Conservation (phyloP, 2,113 vertebrate species). For the Seriola rivoliana region DNA sequence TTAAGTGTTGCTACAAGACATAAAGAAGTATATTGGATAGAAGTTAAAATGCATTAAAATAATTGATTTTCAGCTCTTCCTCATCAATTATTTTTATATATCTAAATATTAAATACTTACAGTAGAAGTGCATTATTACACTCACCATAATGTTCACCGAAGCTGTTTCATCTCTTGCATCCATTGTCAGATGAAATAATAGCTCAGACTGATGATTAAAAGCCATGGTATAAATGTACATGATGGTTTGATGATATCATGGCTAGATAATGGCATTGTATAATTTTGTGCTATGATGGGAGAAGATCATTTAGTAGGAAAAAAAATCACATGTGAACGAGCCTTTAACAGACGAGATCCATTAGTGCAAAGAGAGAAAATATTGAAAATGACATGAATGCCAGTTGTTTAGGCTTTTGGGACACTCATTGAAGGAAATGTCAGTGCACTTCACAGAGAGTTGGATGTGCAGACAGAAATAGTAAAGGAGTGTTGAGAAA, state of each 20-base stretch:
- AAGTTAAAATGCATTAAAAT: no score
- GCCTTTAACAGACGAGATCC: slow-evolving; percentile 15
- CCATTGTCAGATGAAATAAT: neutral
- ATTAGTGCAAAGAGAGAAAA: slow-evolving; percentile 9
- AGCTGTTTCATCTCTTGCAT: neutral
- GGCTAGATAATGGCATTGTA: neutral
- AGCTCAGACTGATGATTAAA: neutral
- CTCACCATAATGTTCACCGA: neutral
- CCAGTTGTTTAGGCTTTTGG: slow-evolving; percentile 32
- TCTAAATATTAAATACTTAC: neutral
- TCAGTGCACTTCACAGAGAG: slow-evolving; percentile 39
- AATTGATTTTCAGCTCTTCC: no score
- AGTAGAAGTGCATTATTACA: neutral
- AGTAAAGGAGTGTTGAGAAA: slow-evolving; percentile 8
- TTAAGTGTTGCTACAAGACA: neutral
- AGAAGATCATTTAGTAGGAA: neutral
- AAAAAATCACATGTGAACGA: neutral
- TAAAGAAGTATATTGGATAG: no score
- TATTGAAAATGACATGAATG: slow-evolving; percentile 25
- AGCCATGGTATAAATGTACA: neutral
- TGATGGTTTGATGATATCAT: neutral
- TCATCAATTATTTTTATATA: neutral
- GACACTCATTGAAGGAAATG: slow-evolving; percentile 38
- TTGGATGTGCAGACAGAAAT: neutral
- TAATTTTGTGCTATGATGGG: neutral